Percentiles rank a stretch among this genome's conserved stretches.
These are phyloP conservation scores for Sinocyclocheilus anophthalmus DNA, from an alignment of 2,113 vertebrate genomes.

Conservation along the genomic window DNA sequence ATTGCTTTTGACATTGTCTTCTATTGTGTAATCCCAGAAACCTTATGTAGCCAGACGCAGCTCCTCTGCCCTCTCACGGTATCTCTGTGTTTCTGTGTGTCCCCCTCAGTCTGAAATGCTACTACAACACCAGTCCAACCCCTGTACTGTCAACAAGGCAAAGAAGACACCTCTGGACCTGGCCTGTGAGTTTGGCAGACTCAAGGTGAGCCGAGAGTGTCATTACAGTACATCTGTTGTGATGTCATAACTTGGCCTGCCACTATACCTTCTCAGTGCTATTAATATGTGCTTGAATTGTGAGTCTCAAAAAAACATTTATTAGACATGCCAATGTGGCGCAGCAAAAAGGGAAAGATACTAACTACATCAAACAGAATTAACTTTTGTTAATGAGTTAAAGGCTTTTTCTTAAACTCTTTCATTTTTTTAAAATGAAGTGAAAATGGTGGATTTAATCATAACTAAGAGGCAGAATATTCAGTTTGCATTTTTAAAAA, in stretches of 20 bases:
- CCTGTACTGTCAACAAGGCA: constrained; percentile 85
- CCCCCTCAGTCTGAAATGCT: constrained; percentile 82
- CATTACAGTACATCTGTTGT: neutral
- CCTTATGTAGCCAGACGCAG: constrained; percentile 75
- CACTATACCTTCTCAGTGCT: neutral
- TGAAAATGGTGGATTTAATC: no score
- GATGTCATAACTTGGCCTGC: neutral
- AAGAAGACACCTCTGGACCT: constrained; percentile 87
- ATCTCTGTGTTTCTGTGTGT: constrained; percentile 60
- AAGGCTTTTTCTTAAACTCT: no score
- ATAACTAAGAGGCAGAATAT: no score
- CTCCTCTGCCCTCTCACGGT: neutral
- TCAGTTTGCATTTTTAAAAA: no score
- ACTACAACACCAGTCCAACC: constrained; percentile 95
- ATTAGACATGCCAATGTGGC: no score
- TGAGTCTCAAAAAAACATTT: neutral
- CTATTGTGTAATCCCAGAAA: constrained; percentile 69
- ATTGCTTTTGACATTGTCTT: constrained; percentile 22
- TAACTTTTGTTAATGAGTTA: no score
- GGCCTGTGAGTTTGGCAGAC: constrained; percentile 92
- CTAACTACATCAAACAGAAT: no score
- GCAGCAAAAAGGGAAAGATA: no score
- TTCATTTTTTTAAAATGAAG: no score
- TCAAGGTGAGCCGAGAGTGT: constrained; percentile 79
- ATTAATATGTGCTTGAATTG: neutral